A percentile compares a stretch with the other conserved stretches of the same genome.
Conservation (phyloP, 1,140 invertebrate species). For the Plutomurus gul region DNA sequence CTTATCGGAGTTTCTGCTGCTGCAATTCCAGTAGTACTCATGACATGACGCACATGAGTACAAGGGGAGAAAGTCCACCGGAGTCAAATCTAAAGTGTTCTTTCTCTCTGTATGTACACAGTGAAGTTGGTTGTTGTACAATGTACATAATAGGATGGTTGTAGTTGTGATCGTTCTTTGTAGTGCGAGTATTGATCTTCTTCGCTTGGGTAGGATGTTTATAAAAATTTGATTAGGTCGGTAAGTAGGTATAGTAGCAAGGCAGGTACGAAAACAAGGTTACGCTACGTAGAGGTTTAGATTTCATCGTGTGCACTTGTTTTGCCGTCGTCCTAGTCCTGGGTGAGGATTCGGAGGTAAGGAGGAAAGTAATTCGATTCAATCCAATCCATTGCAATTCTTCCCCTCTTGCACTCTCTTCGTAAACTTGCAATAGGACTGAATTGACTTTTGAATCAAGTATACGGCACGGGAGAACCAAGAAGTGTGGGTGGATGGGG, state of each 20-base stretch:
- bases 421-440: background rate
- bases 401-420: background rate
- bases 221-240: constrained; percentile 13
- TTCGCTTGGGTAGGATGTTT: constrained; percentile 7
- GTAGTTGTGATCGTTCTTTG: background rate
- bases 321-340: no score
- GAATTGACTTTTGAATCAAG: background rate
- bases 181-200: constrained; percentile 10
- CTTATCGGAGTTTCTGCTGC: background rate
- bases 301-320: no score
- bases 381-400: background rate
- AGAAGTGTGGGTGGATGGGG: background rate
- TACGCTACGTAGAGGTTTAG: background rate
- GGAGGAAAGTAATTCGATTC: background rate
- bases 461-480: background rate
- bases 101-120: no score
- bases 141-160: background rate
- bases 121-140: no score
- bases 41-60: no score
- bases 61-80: no score
- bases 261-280: background rate
- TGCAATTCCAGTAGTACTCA: no score
- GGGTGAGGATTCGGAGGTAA: no score
- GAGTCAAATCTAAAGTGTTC: no score
- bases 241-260: background rate